A percentile compares a stretch with the other conserved stretches of the same genome.
Conservation (phyloP, 1,140 invertebrate genomes). For the Cydia fagiglandana region DNA sequence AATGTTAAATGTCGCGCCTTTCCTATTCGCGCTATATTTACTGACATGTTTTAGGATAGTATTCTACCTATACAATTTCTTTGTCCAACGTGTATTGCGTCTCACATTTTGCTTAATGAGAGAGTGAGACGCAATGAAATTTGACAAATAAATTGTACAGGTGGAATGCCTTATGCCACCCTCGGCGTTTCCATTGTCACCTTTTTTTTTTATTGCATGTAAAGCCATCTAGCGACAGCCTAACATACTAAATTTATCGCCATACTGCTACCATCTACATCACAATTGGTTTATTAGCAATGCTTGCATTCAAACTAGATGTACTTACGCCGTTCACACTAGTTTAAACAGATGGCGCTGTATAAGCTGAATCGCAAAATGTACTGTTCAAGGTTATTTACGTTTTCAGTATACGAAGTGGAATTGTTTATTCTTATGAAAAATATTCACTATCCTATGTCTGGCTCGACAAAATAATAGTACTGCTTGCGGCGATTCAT, state of each 20-base stretch:
- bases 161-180: too few species aligned
- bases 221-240: background rate
- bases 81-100: too few species aligned
- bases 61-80: too few species aligned
- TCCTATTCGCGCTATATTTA: background rate
- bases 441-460: background rate
- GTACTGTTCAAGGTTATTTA: background rate
- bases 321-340: background rate
- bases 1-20: too few species aligned
- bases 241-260: background rate
- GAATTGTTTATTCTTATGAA: background rate
- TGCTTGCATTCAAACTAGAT: background rate
- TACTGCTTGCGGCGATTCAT: background rate
- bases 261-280: background rate
- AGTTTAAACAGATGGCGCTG: conserved; percentile 1
- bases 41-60: too few species aligned
- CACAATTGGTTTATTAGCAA: background rate
- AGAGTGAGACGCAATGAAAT: too few species aligned
- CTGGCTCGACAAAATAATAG: background rate
- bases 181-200: too few species aligned
- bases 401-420: background rate
- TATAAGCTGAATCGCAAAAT: background rate
- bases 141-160: too few species aligned
- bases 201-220: background rate
- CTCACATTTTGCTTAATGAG: too few species aligned